Conservation (phyloP, 1,140 invertebrate genomes). For the Drosophila kanapiae region DNA sequence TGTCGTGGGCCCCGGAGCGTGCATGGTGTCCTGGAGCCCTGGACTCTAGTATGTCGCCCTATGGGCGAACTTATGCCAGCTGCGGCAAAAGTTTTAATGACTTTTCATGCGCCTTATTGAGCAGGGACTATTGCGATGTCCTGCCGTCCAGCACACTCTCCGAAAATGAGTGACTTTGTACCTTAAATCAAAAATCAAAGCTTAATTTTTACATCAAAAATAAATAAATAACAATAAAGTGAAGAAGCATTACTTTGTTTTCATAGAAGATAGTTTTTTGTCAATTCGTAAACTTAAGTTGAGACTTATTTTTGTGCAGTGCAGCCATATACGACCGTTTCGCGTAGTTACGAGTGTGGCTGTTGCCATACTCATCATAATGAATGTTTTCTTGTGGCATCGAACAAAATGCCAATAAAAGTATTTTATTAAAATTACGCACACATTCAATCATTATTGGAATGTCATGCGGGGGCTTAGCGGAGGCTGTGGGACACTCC, state of each 20-base stretch:
- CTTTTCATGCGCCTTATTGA: conserved; percentile 74
- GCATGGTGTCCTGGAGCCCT: conserved; percentile 2
- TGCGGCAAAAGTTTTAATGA: conserved; percentile 77
- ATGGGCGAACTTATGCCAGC: conserved; percentile 34
- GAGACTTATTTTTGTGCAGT: conserved; percentile 7
- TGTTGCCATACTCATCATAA: conserved; percentile 52
- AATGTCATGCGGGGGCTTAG: conserved; percentile 62
- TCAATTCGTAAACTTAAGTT: no score
- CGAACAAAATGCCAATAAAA: conserved; percentile 76
- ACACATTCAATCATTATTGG: conserved; percentile 83
- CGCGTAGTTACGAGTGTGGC: conserved; percentile 23
- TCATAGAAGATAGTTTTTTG: no score
- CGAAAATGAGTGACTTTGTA: neutral
- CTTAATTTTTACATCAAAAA: neutral
- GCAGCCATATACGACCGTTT: conserved; percentile 20
- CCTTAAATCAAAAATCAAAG: no score
- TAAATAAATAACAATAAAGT: neutral
- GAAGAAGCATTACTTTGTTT: no score
- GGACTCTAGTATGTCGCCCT: conserved; percentile 9
- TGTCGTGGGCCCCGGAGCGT: neutral
- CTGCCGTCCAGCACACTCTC: conserved; percentile 4
- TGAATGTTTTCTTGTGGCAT: conserved; percentile 58
- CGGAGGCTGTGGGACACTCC: conserved; percentile 20
- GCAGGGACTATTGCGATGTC: conserved; percentile 39
- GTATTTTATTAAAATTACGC: conserved; percentile 83